A percentile compares a stretch with the other conserved stretches of the same genome.
Evolutionary conservation across 2,113 vertebrate genomes (phyloP).

Genomic region (Notarius quadriscutis): DNA sequence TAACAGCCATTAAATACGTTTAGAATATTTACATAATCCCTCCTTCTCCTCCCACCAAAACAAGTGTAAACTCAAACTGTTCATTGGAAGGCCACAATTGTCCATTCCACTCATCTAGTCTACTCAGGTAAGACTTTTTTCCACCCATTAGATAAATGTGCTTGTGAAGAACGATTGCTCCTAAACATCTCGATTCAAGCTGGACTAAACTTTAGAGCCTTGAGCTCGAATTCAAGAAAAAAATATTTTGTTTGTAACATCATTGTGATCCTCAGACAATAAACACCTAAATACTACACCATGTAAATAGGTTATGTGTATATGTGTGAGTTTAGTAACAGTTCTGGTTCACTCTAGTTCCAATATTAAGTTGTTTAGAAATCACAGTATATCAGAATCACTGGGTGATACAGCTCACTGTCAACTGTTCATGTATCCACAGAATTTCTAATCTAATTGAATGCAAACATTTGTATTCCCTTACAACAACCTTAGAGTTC

Average conservation of each 20-base stretch:
- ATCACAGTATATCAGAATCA: background rate
- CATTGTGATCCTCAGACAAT: background rate
- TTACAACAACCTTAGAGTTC: background rate
- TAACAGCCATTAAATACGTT: background rate
- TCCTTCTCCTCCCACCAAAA: background rate
- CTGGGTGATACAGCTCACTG: background rate
- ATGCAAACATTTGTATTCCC: background rate
- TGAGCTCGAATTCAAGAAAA: background rate
- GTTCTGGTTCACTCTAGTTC: background rate
- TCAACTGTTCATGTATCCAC: background rate
- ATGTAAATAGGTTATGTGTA: background rate
- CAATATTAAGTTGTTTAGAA: background rate
- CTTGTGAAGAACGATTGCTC: constrained; percentile 36
- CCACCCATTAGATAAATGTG: constrained; percentile 31
- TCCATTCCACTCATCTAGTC: background rate
- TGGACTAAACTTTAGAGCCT: background rate
- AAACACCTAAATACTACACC: background rate
- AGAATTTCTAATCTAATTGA: background rate
- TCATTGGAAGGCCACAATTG: constrained; percentile 1
- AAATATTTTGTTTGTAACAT: background rate
- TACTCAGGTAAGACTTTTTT: constrained; percentile 24
- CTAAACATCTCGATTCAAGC: background rate
- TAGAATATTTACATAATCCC: background rate
- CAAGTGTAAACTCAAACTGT: constrained; percentile 5
- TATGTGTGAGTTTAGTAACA: background rate